Evolutionary conservation across 2,113 vertebrate species (phyloP).

Genomic region (Callopanchax toddi): DNA sequence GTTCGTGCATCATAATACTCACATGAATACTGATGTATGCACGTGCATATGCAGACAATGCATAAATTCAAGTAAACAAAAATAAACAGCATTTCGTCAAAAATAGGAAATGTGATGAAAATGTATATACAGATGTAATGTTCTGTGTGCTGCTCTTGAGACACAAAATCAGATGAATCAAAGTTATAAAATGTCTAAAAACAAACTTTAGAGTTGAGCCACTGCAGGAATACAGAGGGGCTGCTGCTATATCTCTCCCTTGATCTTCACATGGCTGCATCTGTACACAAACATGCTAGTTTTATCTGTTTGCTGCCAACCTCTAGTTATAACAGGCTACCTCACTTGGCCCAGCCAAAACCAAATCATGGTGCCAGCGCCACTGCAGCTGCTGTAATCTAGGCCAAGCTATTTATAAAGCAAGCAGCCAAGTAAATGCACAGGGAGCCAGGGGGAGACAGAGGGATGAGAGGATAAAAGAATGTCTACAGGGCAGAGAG

Average conservation of each 20-base stretch:
- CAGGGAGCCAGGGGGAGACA: constrained; percentile 62
- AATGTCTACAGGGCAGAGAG: constrained; percentile 54
- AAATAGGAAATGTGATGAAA: not conserved
- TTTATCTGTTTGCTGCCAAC: constrained; percentile 28
- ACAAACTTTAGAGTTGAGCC: constrained; percentile 2
- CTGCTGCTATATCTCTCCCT: constrained; percentile 11
- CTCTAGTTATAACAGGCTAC: constrained; percentile 49
- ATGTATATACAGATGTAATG: not conserved
- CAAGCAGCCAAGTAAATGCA: constrained; percentile 66
- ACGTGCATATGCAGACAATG: not conserved
- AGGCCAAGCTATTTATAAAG: constrained; percentile 85
- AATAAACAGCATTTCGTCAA: not conserved
- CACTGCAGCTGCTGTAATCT: constrained; percentile 82
- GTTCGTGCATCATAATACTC: constrained; percentile 31
- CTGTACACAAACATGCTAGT: not conserved
- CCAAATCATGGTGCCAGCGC: constrained; percentile 68
- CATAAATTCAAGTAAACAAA: not conserved
- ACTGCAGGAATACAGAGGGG: constrained; percentile 25
- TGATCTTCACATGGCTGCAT: constrained; percentile 2
- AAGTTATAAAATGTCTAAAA: not conserved
- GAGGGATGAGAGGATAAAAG: constrained; percentile 64
- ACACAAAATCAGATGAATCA: constrained; percentile 7
- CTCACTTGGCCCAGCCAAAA: constrained; percentile 61
- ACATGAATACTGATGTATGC: not conserved
- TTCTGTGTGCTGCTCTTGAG: constrained; percentile 7